Percentiles rank a stretch among this genome's conserved stretches.
Conservation (phyloP, 1,140 invertebrate species). For the Cotesia glomerata region DNA sequence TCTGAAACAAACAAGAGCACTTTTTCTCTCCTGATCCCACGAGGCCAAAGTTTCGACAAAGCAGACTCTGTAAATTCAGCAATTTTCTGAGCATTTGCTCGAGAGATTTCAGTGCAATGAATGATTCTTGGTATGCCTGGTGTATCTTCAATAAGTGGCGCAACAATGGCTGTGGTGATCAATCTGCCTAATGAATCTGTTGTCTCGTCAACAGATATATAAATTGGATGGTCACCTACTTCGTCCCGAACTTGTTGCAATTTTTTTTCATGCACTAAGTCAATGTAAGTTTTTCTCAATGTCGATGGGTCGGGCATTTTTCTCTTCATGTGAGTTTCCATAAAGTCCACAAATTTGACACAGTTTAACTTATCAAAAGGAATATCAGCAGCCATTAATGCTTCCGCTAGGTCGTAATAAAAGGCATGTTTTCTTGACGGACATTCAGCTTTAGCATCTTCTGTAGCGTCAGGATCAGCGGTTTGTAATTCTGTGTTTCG, state of each 20-base stretch:
- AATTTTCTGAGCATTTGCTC: neutral
- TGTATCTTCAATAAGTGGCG: neutral
- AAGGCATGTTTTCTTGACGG: neutral
- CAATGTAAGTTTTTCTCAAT: no score
- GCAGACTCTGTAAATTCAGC: neutral
- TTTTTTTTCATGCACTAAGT: no score
- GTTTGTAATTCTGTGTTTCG: no score
- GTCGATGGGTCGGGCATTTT: no score
- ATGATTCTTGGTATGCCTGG: slow-evolving; percentile 2
- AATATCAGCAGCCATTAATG: no score
- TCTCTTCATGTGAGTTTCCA: no score
- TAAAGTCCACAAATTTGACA: no score
- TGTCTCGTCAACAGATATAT: slow-evolving; percentile 30
- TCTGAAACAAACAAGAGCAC: slow-evolving; percentile 38
- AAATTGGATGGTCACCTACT: slow-evolving; percentile 8
- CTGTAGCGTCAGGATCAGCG: no score
- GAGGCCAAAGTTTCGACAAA: slow-evolving; percentile 11
- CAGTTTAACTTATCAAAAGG: no score
- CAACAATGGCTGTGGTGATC: slow-evolving; percentile 24
- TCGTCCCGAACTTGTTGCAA: no score
- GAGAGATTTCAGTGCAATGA: neutral
- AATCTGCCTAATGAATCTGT: slow-evolving; percentile 25
- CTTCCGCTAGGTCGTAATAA: neutral
- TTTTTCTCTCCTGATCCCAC: slow-evolving; percentile 9
- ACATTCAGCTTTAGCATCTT: no score